Conservation (phyloP, 2,113 vertebrate species). For the Syngnathus typhle region DNA sequence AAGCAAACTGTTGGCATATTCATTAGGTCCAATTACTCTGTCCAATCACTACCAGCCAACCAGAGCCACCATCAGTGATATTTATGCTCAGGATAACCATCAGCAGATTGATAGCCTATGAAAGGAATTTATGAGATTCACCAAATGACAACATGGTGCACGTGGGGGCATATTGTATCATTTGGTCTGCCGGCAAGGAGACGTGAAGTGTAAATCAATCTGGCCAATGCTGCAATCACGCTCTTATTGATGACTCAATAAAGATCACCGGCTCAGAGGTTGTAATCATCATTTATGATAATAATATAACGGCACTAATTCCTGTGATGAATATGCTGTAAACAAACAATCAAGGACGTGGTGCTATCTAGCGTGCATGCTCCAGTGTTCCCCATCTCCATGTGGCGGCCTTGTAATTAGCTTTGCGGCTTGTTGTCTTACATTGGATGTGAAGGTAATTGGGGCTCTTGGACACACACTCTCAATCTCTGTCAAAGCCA, state of each 20-base stretch:
- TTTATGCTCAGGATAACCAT: constrained; percentile 39
- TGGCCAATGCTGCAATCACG: constrained; percentile 47
- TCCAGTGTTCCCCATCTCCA: constrained; percentile 27
- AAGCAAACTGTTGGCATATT: constrained; percentile 63
- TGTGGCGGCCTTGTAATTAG: constrained; percentile 56
- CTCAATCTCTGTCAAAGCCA: constrained; percentile 51
- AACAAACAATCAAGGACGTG: constrained; percentile 32
- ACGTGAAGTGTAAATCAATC: constrained; percentile 56
- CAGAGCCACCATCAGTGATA: constrained; percentile 29
- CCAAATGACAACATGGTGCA: constrained; percentile 42
- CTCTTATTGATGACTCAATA: constrained; percentile 58
- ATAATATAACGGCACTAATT: constrained; percentile 41
- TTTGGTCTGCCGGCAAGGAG: constrained; percentile 44
- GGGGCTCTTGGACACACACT: constrained; percentile 55
- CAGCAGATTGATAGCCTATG: constrained; percentile 43
- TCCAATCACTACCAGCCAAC: constrained; percentile 40
- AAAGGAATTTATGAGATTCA: constrained; percentile 57
- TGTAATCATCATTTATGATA: constrained; percentile 50
- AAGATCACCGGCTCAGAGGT: constrained; percentile 35
- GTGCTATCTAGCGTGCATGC: constrained; percentile 1
- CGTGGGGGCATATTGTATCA: constrained; percentile 41
- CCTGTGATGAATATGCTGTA: constrained; percentile 33
- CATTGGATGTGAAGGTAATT: constrained; percentile 61
- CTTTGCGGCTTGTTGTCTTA: constrained; percentile 53
- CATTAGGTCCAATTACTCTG: constrained; percentile 66